Conservation (phyloP, 2,888 invertebrate genomes). For the Gymnoscelis rufifasciata region DNA sequence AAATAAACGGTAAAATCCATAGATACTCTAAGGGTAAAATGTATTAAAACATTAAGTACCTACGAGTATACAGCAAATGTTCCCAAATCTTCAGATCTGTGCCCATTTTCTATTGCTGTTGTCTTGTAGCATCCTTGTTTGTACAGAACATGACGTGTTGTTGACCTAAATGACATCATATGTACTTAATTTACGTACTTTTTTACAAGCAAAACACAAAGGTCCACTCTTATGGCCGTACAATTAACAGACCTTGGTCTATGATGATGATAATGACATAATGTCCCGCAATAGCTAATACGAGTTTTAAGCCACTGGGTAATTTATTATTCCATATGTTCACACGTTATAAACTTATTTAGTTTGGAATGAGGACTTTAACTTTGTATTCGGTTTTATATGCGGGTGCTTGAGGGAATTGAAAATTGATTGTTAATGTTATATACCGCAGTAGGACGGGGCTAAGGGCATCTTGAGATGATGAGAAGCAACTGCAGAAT, state of each 20-base stretch:
- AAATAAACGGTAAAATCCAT: too few relatives aligned
- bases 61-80: too few relatives aligned
- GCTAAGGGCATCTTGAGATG: too few relatives aligned
- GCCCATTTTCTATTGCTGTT: too few relatives aligned
- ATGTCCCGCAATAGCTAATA: background rate
- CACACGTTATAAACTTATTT: conserved; percentile 27
- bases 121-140: background rate
- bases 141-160: background rate
- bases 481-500: too few relatives aligned
- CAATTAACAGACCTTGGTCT: background rate
- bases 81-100: too few relatives aligned
- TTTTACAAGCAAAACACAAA: background rate
- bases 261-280: conserved; percentile 1
- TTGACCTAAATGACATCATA: background rate
- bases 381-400: conserved; percentile 14
- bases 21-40: too few relatives aligned
- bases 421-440: background rate
- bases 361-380: conserved; percentile 3
- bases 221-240: background rate
- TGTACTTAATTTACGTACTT: background rate
- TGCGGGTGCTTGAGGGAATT: conserved; percentile 2
- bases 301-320: conserved; percentile 30
- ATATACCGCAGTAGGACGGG: too few relatives aligned
- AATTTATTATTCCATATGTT: conserved; percentile 36
- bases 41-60: too few relatives aligned